phyloP scores from a whole-genome alignment of 2,797 vertebrate genomes.

The Cuculus canorus region DNA sequence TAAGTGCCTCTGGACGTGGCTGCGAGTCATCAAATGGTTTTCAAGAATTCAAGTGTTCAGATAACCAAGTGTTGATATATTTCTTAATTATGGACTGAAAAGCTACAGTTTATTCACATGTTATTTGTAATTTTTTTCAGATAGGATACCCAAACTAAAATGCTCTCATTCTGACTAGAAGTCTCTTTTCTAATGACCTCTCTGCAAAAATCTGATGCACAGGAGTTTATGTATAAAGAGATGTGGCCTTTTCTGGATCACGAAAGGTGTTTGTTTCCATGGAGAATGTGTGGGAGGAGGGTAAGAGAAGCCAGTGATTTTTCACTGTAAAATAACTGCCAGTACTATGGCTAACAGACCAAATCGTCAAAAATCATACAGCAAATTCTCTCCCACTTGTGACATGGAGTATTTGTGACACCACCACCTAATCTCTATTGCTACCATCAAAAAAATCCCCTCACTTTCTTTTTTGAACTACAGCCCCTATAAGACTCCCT shows the following conservation, averaged over 20 bases:
- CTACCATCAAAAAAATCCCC: not conserved
- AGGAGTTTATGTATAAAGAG: not conserved
- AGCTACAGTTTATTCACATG: not conserved
- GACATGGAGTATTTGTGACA: not conserved
- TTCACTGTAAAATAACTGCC: conserved; percentile 32
- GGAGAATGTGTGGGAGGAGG: conserved; percentile 55
- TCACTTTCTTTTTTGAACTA: not conserved
- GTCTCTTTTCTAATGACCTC: not conserved
- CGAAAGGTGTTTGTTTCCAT: conserved; percentile 68
- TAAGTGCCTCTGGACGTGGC: not conserved
- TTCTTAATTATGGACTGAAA: not conserved
- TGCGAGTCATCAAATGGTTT: not conserved
- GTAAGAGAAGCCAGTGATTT: conserved; percentile 21
- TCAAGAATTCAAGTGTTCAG: not conserved
- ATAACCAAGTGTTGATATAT: not conserved
- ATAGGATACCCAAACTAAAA: not conserved
- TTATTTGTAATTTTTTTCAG: not conserved
- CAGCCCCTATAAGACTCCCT: not conserved
- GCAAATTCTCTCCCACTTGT: not conserved
- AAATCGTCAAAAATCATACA: not conserved
- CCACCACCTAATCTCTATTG: not conserved
- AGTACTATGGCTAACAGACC: not conserved
- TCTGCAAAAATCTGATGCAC: not conserved
- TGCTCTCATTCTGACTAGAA: not conserved
- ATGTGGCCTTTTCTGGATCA: conserved; percentile 39